Base-by-base conservation (phyloP, 2,888 invertebrate genomes). In the Phortica okadai region DNA sequence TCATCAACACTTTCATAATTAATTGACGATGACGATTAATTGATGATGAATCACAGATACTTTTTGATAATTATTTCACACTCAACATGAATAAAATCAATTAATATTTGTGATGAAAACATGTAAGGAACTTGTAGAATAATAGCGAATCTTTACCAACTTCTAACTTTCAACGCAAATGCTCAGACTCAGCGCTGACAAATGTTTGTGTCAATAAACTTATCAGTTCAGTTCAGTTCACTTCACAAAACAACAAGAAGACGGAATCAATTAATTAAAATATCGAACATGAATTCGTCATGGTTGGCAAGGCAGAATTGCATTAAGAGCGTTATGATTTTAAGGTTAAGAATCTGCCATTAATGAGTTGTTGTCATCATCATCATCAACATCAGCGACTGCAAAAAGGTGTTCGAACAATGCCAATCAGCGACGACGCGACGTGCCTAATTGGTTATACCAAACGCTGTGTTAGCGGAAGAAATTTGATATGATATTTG, bases 381-480 rank as follows among this genome's bases (percentile, higher is more conserved):
- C 33, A 33, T 4, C 33, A 33, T 4, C 1, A 33, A 33, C 33
- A 1, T 33, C 33, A 5, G 3, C 4, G 33, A 5, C 33, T 4
- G 33, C 4, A 1, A 33, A 33, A 33, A 1, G 33, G 33, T 33
- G 33, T 33, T 14, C 50, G 14, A 50, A 50, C 50, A 50, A 50
- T 11, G 59, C 59, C 59, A 59, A 59, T 59, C 59, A 50, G 8
- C 50, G 50, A 8, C 50, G 21, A 66, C 66, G 66, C 50, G 21
- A 66, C 66, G 66, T 66, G 66, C 11, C 66, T 66, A 41, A 66
- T 59, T 11, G n/a, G 21, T n/a, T n/a, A n/a, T n/a, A n/a, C 59
- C 7, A 59, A 11, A 11, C 50, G 14, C 50, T 33, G 33, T 33
- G 50, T 50, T 50, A 50, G 50, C 33, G 33, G 33, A 33, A 33